Evolutionary conservation across 2,797 vertebrate genomes (phyloP).

Genomic region (Strix occidentalis): DNA sequence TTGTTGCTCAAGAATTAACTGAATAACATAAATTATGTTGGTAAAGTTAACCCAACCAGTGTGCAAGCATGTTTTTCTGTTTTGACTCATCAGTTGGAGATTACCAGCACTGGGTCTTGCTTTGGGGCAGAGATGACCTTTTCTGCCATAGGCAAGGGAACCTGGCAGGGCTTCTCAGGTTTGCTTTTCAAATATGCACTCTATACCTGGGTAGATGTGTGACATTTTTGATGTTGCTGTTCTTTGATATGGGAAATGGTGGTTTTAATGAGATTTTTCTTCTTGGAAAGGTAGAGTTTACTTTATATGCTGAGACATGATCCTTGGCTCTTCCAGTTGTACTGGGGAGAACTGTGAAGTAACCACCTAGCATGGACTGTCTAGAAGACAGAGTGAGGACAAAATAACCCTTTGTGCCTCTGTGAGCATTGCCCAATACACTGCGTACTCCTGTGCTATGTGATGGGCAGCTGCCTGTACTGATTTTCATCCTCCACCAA

Average conservation of each 20-base stretch:
- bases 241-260: not conserved
- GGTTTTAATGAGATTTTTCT: not conserved
- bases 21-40: not conserved
- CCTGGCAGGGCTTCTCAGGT: not conserved
- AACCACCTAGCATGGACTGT: not conserved
- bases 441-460: not conserved
- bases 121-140: not conserved
- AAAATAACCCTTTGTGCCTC: not conserved
- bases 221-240: not conserved
- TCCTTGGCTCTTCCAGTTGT: not conserved
- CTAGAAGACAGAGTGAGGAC: not conserved
- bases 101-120: not conserved
- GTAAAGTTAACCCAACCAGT: slow-evolving; percentile 34
- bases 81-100: not conserved
- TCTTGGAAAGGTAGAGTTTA: not conserved
- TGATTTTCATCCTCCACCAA: not conserved
- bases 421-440: not conserved
- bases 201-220: not conserved
- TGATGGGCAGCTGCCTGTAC: not conserved
- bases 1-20: slow-evolving; percentile 56
- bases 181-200: not conserved
- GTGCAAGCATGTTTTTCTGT: not conserved
- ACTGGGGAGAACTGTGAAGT: not conserved
- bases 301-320: not conserved
- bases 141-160: not conserved